phyloP scores from a whole-genome alignment of 2,797 vertebrate species.

The Brachymystax lenok region DNA sequence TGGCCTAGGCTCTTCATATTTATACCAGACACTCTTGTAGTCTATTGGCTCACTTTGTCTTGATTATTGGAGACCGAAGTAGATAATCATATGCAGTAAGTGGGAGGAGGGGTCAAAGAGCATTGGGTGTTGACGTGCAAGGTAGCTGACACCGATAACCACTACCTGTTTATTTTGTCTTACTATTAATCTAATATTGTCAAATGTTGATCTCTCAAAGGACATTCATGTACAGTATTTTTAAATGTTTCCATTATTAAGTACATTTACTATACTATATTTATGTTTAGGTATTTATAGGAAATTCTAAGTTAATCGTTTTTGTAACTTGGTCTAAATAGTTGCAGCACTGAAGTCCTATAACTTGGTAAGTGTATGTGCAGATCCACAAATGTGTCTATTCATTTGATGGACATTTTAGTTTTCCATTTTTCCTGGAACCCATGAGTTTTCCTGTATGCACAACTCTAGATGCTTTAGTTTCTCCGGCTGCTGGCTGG shows the following conservation, averaged over 20 bases:
- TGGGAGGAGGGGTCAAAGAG: slow-evolving; percentile 39
- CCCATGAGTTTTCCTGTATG: slow-evolving; percentile 42
- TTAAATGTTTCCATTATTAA: slow-evolving; percentile 77
- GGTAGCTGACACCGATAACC: slow-evolving; percentile 82
- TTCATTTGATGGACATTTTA: slow-evolving; percentile 14
- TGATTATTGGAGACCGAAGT: slow-evolving; percentile 51
- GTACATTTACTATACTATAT: slow-evolving; percentile 87
- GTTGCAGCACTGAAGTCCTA: slow-evolving; percentile 62
- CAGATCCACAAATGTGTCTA: slow-evolving; percentile 42
- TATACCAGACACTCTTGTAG: slow-evolving; percentile 27
- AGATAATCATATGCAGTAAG: slow-evolving; percentile 69
- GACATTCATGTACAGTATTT: slow-evolving; percentile 74
- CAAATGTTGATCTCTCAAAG: slow-evolving; percentile 76
- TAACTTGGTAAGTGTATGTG: slow-evolving; percentile 31
- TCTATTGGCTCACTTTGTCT: slow-evolving; percentile 41
- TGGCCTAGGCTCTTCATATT: slow-evolving; percentile 4
- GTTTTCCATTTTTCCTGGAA: slow-evolving; percentile 34
- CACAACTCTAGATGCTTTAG: slow-evolving; percentile 37
- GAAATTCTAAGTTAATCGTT: slow-evolving; percentile 73
- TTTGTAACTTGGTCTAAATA: slow-evolving; percentile 50
- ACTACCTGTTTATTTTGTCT: slow-evolving; percentile 66
- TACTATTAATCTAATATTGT: slow-evolving; percentile 60
- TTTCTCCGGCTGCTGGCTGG: slow-evolving; percentile 34
- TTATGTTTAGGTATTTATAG: slow-evolving; percentile 83
- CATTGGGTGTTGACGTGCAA: slow-evolving; percentile 49